Conservation (phyloP, 2,113 vertebrate genomes). For the Puffinus mauretanicus region DNA sequence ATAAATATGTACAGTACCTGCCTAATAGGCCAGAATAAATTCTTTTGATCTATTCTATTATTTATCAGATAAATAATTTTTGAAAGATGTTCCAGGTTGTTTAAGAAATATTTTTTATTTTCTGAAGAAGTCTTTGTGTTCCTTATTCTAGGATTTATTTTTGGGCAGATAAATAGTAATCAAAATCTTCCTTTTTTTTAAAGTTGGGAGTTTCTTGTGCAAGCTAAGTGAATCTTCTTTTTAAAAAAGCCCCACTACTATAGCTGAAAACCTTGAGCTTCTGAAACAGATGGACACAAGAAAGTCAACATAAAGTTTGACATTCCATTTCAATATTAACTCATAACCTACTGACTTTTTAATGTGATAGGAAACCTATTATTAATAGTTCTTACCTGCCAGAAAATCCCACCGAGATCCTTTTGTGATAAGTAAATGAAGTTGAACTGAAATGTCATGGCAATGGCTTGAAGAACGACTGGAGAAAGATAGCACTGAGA, state of each 20-base stretch:
- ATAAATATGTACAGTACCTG: background rate
- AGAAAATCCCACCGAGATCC: background rate
- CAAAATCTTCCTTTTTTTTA: background rate
- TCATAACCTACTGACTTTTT: background rate
- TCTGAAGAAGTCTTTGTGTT: background rate
- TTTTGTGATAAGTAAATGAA: background rate
- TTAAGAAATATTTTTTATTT: background rate
- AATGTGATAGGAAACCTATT: background rate
- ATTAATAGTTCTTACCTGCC: background rate
- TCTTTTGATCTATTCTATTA: background rate
- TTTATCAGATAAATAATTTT: slow-evolving; percentile 7
- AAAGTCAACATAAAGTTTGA: background rate
- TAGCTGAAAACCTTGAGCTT: background rate
- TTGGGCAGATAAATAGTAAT: background rate
- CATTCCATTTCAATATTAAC: background rate
- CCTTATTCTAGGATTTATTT: background rate
- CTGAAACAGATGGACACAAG: background rate
- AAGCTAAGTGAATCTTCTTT: background rate
- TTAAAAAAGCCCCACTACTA: background rate
- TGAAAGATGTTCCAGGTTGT: background rate
- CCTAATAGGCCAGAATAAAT: background rate
- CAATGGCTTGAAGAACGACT: background rate
- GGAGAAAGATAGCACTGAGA: background rate
- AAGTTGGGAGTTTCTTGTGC: background rate
- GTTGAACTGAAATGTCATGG: background rate